Conservation (phyloP, 1,140 invertebrate species). For the Drosophila oshimai region DNA sequence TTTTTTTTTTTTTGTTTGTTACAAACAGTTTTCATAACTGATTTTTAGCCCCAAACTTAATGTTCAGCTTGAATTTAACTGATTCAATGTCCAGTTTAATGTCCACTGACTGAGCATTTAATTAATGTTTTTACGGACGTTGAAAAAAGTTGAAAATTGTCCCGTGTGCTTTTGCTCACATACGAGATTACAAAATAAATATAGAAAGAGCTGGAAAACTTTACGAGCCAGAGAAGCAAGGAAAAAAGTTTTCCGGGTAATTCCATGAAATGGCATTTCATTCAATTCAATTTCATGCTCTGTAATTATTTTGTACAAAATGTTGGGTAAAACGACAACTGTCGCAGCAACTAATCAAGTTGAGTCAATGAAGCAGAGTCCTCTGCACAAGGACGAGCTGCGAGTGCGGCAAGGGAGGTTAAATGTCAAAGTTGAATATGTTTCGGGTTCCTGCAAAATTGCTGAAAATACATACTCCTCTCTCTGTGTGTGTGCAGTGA, state of each 20-base stretch:
- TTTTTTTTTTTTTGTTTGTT: slow-evolving; percentile 23
- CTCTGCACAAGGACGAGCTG: slow-evolving; percentile 4
- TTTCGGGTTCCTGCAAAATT: not conserved
- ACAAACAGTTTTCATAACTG: slow-evolving; percentile 37
- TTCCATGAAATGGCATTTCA: slow-evolving; percentile 66
- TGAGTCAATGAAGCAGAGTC: slow-evolving; percentile 45
- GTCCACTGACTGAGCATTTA: slow-evolving; percentile 52
- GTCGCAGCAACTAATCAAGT: slow-evolving; percentile 60
- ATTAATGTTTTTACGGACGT: slow-evolving; percentile 43
- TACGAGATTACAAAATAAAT: slow-evolving; percentile 22
- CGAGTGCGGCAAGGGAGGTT: not conserved
- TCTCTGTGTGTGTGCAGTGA: not conserved
- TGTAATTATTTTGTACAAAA: slow-evolving; percentile 68
- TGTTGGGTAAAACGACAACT: slow-evolving; percentile 25
- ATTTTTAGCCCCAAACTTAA: slow-evolving; percentile 16
- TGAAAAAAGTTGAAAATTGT: slow-evolving; percentile 28
- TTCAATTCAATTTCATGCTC: slow-evolving; percentile 73
- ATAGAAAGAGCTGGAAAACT: not conserved
- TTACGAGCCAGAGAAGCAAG: slow-evolving; percentile 17
- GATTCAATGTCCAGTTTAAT: slow-evolving; percentile 52
- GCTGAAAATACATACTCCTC: not conserved
- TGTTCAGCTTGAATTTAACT: slow-evolving; percentile 22
- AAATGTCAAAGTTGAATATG: slow-evolving; percentile 50
- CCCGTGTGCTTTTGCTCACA: slow-evolving; percentile 21
- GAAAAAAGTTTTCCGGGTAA: slow-evolving; percentile 54